These are phyloP conservation scores for Eupsilia transversa DNA, from an alignment of 2,888 invertebrate species.

Conservation along the genomic window DNA sequence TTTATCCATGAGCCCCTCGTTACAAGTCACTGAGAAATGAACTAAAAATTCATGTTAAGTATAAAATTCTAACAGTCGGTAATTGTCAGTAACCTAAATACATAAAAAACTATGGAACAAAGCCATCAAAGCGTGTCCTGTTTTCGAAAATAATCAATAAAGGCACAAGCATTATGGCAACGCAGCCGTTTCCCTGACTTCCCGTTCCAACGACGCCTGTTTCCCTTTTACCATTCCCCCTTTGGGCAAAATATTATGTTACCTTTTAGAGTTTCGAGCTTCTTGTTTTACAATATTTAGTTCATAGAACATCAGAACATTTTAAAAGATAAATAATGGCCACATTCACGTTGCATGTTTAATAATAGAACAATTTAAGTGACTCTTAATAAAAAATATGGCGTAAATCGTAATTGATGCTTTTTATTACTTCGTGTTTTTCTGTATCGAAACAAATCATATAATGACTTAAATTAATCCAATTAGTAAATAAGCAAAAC, in stretches of 20 bases:
- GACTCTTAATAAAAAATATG: not conserved
- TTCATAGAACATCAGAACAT: not conserved
- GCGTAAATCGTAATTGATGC: not conserved
- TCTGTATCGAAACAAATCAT: not conserved
- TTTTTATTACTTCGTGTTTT: not conserved
- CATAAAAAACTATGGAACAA: slow-evolving; percentile 38
- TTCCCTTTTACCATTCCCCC: slow-evolving; percentile 64
- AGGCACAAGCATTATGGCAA: slow-evolving; percentile 65
- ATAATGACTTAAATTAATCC: slow-evolving; percentile 4
- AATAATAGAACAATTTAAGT: not conserved
- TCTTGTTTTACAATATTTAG: not conserved
- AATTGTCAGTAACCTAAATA: slow-evolving; percentile 41
- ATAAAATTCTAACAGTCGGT: not conserved
- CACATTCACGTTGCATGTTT: too few species aligned
- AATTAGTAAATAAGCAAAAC: slow-evolving; percentile 36
- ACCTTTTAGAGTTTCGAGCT: slow-evolving; percentile 25
- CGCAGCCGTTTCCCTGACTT: slow-evolving; percentile 63
- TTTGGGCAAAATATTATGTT: slow-evolving; percentile 62
- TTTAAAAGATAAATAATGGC: not conserved
- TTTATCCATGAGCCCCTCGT: not conserved
- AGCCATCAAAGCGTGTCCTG: slow-evolving; percentile 33
- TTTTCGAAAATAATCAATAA: slow-evolving; percentile 63
- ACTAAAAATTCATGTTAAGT: not conserved
- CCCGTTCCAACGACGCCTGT: slow-evolving; percentile 57
- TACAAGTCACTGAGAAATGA: not conserved